These are phyloP conservation scores for Amblyjoppa fuscipennis DNA, from an alignment of 2,888 invertebrate species.

Conservation along the genomic window DNA sequence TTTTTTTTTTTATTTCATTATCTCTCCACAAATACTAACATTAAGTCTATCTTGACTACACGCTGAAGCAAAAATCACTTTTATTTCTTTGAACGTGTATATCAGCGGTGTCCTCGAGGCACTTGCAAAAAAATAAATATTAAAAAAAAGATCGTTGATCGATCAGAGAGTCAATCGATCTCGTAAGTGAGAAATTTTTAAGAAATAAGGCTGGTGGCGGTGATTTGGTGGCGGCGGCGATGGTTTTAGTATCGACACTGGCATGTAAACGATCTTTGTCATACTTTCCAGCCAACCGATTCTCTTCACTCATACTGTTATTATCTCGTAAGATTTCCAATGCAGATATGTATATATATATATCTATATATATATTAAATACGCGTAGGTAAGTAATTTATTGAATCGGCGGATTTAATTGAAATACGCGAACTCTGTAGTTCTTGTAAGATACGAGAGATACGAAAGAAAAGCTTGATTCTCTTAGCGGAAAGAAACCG, in stretches of 20 bases:
- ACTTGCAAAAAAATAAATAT: slow-evolving; percentile 7
- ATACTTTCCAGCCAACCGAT: slow-evolving; percentile 61
- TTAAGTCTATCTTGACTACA: slow-evolving; percentile 44
- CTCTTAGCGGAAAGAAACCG: slow-evolving; percentile 53
- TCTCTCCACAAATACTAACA: slow-evolving; percentile 57
- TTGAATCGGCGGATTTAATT: slow-evolving; percentile 54
- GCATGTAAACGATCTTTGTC: slow-evolving; percentile 59
- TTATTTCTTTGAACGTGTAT: slow-evolving; percentile 28
- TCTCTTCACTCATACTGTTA: slow-evolving; percentile 49
- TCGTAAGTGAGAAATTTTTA: slow-evolving; percentile 18
- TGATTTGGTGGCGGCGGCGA: slow-evolving; percentile 62
- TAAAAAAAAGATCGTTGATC: not conserved
- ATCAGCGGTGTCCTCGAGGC: slow-evolving; percentile 22
- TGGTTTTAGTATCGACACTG: slow-evolving; percentile 55
- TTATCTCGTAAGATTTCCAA: slow-evolving; percentile 45
- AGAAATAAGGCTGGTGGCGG: slow-evolving; percentile 60
- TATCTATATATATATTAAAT: slow-evolving; percentile 22
- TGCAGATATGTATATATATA: slow-evolving; percentile 30
- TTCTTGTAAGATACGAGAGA: slow-evolving; percentile 43
- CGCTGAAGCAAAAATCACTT: slow-evolving; percentile 54
- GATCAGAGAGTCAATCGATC: slow-evolving; percentile 16
- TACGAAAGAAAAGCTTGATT: slow-evolving; percentile 43
- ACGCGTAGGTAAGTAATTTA: slow-evolving; percentile 60
- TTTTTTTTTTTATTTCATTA: slow-evolving; percentile 47
- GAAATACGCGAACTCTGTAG: slow-evolving; percentile 36